These are phyloP conservation scores for Semicossyphus pulcher DNA, from an alignment of 2,113 vertebrate species.

Conservation along the genomic window DNA sequence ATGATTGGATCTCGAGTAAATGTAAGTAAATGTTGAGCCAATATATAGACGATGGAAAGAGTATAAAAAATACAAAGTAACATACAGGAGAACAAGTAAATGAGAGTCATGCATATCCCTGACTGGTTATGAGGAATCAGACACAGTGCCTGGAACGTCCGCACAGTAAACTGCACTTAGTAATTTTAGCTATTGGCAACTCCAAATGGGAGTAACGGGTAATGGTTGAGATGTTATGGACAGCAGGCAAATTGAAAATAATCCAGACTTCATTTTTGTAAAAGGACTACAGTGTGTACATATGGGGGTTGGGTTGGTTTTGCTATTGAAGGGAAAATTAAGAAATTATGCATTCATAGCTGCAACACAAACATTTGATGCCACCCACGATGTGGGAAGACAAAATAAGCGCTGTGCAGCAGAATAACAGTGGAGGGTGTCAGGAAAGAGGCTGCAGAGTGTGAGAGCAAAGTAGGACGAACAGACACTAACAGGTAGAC, in stretches of 20 bases:
- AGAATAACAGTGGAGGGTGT: conserved; percentile 33
- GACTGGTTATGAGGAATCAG: too few species aligned
- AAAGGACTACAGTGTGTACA: neutral
- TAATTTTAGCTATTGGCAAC: neutral
- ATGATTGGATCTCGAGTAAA: too few species aligned
- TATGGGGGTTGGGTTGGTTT: neutral
- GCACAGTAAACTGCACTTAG: too few species aligned
- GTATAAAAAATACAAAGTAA: too few species aligned
- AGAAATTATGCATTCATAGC: conserved; percentile 33
- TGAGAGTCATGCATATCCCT: too few species aligned
- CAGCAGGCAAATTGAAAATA: neutral
- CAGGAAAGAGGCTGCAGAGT: conserved; percentile 26
- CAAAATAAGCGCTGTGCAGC: conserved; percentile 28
- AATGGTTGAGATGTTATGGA: neutral
- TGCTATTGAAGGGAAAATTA: conserved; percentile 10
- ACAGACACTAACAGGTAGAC: conserved; percentile 52
- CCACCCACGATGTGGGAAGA: conserved; percentile 42
- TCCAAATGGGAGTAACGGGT: neutral
- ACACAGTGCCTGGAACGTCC: too few species aligned
- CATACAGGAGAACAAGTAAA: too few species aligned
- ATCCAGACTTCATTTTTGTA: neutral
- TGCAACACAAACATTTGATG: conserved; percentile 39
- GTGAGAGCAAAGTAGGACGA: conserved; percentile 28
- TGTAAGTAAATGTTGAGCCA: too few species aligned
- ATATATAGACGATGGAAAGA: too few species aligned